A percentile compares a stretch with the other conserved stretches of the same genome.
phyloP scores from a whole-genome alignment of 35 echinoderm and acorn worm genomes.

The Apostichopus japonicus region DNA sequence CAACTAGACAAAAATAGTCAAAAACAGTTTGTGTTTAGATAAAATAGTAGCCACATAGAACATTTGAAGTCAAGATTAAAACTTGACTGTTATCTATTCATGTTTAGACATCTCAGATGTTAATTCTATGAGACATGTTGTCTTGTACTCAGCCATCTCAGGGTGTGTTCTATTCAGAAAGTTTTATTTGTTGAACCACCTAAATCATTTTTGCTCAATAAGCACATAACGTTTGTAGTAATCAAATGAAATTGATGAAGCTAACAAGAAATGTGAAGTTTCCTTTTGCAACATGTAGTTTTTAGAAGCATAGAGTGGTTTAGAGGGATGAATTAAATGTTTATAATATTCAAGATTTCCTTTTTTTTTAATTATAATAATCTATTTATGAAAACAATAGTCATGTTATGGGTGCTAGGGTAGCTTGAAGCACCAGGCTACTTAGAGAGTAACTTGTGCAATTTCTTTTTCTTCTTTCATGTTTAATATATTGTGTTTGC shows the following conservation, averaged over 20 bases:
- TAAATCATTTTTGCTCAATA: too few relatives aligned
- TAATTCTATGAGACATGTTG: too few relatives aligned
- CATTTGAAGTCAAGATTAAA: background rate
- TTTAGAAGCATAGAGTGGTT: background rate
- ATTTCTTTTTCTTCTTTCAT: conserved; percentile 39
- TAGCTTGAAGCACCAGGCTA: conserved; percentile 29
- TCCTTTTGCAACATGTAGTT: background rate
- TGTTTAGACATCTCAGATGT: too few relatives aligned
- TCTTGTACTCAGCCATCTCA: background rate
- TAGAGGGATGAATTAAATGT: background rate
- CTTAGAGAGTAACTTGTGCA: conserved; percentile 40
- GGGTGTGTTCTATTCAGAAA: too few relatives aligned
- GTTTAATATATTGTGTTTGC: conserved; percentile 42
- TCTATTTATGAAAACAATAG: conserved; percentile 12
- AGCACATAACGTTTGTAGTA: too few relatives aligned
- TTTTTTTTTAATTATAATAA: background rate
- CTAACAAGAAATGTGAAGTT: too few relatives aligned
- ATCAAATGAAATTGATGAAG: too few relatives aligned
- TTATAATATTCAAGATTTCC: conserved; percentile 13
- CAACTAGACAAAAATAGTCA: conserved; percentile 21
- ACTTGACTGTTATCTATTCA: background rate
- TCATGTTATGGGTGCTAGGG: conserved; percentile 40
- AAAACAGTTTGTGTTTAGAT: conserved; percentile 1
- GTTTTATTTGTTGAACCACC: background rate
- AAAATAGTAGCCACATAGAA: background rate